phyloP scores from a whole-genome alignment of 2,113 vertebrate species.

The Periophthalmus modestus region DNA sequence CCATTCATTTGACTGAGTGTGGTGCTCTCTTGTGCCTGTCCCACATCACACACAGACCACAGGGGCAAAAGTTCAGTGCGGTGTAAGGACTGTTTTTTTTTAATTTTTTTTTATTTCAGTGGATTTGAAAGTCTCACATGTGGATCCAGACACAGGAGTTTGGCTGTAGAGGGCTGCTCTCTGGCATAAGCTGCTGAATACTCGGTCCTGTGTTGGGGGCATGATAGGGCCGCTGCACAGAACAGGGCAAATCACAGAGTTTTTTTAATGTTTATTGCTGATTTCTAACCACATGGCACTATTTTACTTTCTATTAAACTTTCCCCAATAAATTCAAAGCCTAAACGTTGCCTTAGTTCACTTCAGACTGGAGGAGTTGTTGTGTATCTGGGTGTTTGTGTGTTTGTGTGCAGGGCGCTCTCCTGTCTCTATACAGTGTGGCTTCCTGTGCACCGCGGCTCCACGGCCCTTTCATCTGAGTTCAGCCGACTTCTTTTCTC shows the following conservation, averaged over 20 bases:
- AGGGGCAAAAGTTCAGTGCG: no score
- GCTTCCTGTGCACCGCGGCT: constrained; percentile 72
- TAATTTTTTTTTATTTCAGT: no score
- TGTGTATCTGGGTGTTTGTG: background rate
- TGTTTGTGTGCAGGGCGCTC: constrained; percentile 18
- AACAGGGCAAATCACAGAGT: background rate
- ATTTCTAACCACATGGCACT: background rate
- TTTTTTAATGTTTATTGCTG: background rate
- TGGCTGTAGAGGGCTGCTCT: background rate
- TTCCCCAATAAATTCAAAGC: background rate
- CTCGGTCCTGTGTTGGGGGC: background rate
- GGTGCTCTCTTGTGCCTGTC: no score
- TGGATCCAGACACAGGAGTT: background rate
- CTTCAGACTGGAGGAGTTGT: background rate
- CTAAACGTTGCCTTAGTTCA: background rate
- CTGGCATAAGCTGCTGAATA: background rate
- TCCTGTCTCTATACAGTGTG: constrained; percentile 69
- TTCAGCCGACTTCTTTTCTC: constrained; percentile 73
- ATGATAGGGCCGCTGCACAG: background rate
- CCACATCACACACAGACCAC: no score
- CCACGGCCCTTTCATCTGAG: constrained; percentile 68
- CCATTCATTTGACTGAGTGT: no score
- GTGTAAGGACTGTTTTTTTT: no score
- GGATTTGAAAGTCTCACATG: no score
- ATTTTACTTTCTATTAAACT: background rate